Evolutionary conservation across 2,797 vertebrate genomes (phyloP).

Genomic region (Cyprinodon diabolis): DNA sequence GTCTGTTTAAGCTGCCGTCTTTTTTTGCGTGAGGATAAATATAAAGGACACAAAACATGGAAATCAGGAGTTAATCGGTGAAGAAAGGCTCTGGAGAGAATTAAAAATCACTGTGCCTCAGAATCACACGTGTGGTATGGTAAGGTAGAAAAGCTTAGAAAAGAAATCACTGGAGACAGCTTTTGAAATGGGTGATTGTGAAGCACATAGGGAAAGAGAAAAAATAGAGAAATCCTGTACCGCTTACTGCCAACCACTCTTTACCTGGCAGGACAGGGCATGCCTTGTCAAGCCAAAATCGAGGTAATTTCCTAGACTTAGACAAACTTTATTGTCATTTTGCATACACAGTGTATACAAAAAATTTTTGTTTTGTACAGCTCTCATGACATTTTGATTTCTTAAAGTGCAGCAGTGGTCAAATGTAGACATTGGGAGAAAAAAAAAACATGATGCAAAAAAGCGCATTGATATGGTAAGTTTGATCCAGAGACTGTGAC

Average conservation of each 20-base stretch:
- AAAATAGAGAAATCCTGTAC: constrained; percentile 29
- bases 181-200: constrained; percentile 19
- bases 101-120: constrained; percentile 6
- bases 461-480: too few species aligned
- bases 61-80: constrained; percentile 7
- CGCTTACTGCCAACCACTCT: constrained; percentile 16
- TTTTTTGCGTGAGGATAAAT: constrained; percentile 13
- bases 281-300: constrained; percentile 30
- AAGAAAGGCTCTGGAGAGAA: constrained; percentile 7
- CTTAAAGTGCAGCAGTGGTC: too few species aligned
- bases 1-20: constrained; percentile 13
- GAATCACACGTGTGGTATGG: constrained; percentile 9
- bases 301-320: constrained; percentile 21
- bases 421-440: too few species aligned
- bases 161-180: constrained; percentile 19
- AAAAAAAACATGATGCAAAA: too few species aligned
- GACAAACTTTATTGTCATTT: not conserved
- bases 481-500: too few species aligned
- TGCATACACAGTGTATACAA: too few species aligned
- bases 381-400: too few species aligned
- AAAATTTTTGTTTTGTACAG: too few species aligned
- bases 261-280: constrained; percentile 26
- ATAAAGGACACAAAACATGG: not conserved
- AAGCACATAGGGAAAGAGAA: constrained; percentile 17
- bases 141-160: constrained; percentile 2